phyloP scores from a whole-genome alignment of 2,797 vertebrate species.

The Spinus olivaceus region DNA sequence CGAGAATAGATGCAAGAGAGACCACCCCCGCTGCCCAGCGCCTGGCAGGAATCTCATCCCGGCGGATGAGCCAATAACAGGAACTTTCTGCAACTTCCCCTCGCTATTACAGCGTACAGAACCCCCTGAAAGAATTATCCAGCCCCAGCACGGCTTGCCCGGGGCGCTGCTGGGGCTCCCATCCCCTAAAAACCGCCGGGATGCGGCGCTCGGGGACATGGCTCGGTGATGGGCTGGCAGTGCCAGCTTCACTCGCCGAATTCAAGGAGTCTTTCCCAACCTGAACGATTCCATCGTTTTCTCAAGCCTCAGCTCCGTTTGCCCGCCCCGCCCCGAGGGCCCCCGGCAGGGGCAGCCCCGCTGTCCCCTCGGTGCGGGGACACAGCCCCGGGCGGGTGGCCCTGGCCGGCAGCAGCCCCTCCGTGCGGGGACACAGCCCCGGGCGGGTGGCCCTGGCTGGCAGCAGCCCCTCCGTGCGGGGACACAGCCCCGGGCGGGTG shows the following conservation, averaged over 20 bases:
- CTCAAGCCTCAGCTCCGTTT: not conserved
- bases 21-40: not conserved
- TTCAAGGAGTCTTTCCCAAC: not conserved
- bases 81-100: not conserved
- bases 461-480: no score
- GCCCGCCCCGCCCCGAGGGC: not conserved
- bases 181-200: not conserved
- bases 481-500: no score
- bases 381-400: not conserved
- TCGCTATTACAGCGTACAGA: rapidly evolving
- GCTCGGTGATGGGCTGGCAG: rapidly evolving
- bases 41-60: not conserved
- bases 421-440: no score
- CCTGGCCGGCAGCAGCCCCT: not conserved
- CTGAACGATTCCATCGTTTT: rapidly evolving
- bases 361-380: not conserved
- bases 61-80: rapidly evolving
- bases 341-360: not conserved
- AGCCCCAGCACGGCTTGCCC: not conserved
- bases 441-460: no score
- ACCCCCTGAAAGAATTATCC: rapidly evolving
- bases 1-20: not conserved
- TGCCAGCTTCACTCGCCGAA: rapidly evolving
- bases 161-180: not conserved
- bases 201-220: rapidly evolving